Percentiles rank a stretch among this genome's conserved stretches.
Evolutionary conservation across 1,140 invertebrate genomes (phyloP).

Genomic region (Mercenaria mercenaria): DNA sequence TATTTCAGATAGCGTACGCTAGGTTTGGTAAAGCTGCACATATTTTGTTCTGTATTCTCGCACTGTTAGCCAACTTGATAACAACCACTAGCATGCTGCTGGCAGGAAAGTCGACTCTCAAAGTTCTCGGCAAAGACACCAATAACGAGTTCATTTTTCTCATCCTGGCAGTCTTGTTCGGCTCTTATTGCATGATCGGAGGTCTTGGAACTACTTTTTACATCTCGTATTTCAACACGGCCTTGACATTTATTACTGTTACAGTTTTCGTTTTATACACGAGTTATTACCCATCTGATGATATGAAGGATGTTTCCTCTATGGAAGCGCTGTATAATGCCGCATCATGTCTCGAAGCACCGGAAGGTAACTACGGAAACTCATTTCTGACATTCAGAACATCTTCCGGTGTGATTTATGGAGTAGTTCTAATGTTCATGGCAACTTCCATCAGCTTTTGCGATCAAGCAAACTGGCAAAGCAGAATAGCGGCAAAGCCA

Average conservation of each 20-base stretch:
- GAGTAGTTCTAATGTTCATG: conserved; percentile 77
- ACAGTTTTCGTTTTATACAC: conserved; percentile 73
- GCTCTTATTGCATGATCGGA: conserved; percentile 85
- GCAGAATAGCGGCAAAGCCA: conserved; percentile 82
- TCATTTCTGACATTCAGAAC: conserved; percentile 72
- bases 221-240: conserved; percentile 86
- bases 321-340: conserved; percentile 74
- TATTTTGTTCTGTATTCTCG: conserved; percentile 82
- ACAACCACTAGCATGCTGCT: conserved; percentile 78
- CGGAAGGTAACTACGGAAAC: conserved; percentile 81
- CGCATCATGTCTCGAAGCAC: conserved; percentile 75
- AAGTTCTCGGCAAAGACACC: conserved; percentile 75
- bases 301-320: conserved; percentile 38
- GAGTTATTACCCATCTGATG: conserved; percentile 57
- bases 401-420: conserved; percentile 77
- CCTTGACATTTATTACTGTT: conserved; percentile 83
- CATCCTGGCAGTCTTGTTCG: conserved; percentile 79
- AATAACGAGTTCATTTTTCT: conserved; percentile 79
- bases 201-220: conserved; percentile 86
- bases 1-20: conserved; percentile 82
- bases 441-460: conserved; percentile 84
- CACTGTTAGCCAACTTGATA: conserved; percentile 83
- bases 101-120: conserved; percentile 75
- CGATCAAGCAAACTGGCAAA: conserved; percentile 85
- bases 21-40: conserved; percentile 84